Percentiles rank a stretch among this genome's conserved stretches.
phyloP scores from a whole-genome alignment of 2,113 vertebrate genomes.

The Tonatia bakeri region DNA sequence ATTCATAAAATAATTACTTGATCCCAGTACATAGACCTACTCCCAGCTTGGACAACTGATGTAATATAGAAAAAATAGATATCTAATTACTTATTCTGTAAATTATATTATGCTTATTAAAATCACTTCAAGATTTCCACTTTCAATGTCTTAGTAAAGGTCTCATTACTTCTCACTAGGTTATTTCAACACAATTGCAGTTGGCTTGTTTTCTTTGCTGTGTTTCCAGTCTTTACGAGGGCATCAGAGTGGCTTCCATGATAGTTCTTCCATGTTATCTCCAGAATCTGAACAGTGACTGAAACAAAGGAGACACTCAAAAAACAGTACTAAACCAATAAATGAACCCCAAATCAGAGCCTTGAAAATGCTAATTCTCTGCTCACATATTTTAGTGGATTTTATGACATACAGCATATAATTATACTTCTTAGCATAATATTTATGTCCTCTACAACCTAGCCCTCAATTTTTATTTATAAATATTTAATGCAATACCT shows the following conservation, averaged over 20 bases:
- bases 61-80: neutral
- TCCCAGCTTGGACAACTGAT: neutral
- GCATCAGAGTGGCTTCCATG: neutral
- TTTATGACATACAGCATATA: neutral
- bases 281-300: neutral
- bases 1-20: neutral
- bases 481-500: neutral
- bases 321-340: neutral
- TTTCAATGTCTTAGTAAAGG: neutral
- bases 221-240: neutral
- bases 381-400: neutral
- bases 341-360: neutral
- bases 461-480: neutral
- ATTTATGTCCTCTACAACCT: neutral
- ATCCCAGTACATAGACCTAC: neutral
- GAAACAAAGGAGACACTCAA: neutral
- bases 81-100: neutral
- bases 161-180: neutral
- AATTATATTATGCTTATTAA: neutral
- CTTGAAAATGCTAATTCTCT: neutral
- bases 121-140: neutral
- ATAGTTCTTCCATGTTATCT: neutral
- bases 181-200: neutral
- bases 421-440: neutral
- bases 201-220: neutral